A percentile compares a stretch with the other conserved stretches of the same genome.
Evolutionary conservation across 2,113 vertebrate genomes (phyloP).

Genomic region (Eonycteris spelaea): DNA sequence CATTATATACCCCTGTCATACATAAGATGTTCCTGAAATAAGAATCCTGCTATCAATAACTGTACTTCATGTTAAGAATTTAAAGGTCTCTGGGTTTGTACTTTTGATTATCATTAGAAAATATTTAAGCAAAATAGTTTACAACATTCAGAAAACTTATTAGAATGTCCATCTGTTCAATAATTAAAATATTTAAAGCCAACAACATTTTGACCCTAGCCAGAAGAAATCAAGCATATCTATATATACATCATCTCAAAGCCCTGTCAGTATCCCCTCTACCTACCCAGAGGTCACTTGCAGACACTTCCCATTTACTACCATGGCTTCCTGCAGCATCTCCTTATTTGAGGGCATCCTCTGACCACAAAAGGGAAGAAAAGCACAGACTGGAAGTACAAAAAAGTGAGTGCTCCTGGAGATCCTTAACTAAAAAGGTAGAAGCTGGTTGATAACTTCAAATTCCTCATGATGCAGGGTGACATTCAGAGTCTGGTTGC

Average conservation of each 20-base stretch:
- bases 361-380: background rate
- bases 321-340: background rate
- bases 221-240: background rate
- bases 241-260: background rate
- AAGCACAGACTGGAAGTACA: background rate
- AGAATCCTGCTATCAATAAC: background rate
- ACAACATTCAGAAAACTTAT: conserved; percentile 1
- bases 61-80: background rate
- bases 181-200: background rate
- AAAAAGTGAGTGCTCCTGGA: background rate
- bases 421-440: background rate
- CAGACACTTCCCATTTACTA: background rate
- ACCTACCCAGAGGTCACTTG: background rate
- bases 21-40: background rate
- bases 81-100: background rate
- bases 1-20: background rate
- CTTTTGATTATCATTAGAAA: background rate
- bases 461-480: background rate
- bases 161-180: background rate
- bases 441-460: background rate
- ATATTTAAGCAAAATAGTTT: background rate
- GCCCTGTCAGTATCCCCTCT: background rate
- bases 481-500: background rate
- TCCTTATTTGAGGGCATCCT: background rate
- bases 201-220: background rate